A percentile compares a stretch with the other conserved stretches of the same genome.
phyloP scores from a whole-genome alignment of 2,797 vertebrate genomes.

The Carapus acus region DNA sequence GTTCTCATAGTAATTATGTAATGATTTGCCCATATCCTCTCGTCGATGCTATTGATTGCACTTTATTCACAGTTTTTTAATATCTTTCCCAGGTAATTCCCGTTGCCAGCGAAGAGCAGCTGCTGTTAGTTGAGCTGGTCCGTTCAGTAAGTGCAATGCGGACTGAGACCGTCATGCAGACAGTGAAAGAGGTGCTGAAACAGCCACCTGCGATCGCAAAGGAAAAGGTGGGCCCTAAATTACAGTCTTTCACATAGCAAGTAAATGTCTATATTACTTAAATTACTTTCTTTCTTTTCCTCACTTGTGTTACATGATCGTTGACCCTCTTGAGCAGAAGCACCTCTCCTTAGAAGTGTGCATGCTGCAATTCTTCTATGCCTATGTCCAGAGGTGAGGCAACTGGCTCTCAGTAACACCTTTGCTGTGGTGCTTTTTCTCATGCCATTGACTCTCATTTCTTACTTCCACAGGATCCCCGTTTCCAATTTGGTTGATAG shows the following conservation, averaged over 20 bases:
- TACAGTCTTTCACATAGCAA: not conserved
- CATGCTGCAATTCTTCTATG: conserved; percentile 99
- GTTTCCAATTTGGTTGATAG: conserved; percentile 94
- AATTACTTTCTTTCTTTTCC: not conserved
- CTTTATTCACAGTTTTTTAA: not conserved
- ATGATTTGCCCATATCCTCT: too few species aligned
- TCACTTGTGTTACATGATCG: not conserved
- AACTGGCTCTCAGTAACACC: conserved; percentile 14
- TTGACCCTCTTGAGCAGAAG: conserved; percentile 71
- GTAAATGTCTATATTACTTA: not conserved
- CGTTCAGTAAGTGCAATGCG: conserved; percentile 98
- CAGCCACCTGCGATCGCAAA: conserved; percentile 96
- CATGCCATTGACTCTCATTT: too few species aligned
- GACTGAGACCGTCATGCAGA: conserved; percentile 94
- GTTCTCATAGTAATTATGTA: too few species aligned
- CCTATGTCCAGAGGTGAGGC: conserved; percentile 94
- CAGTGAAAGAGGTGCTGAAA: conserved; percentile 96
- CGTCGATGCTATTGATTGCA: too few species aligned
- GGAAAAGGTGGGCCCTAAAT: conserved; percentile 80
- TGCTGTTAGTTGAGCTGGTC: conserved; percentile 92
- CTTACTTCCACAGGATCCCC: conserved; percentile 76
- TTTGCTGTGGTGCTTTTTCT: too few species aligned
- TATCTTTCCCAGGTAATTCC: conserved; percentile 88
- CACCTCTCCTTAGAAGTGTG: conserved; percentile 97
- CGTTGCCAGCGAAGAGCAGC: conserved; percentile 89